Percentiles rank a stretch among this genome's conserved stretches.
phyloP scores from a whole-genome alignment of 2,797 vertebrate genomes.

The Corythornis leucogaster region DNA sequence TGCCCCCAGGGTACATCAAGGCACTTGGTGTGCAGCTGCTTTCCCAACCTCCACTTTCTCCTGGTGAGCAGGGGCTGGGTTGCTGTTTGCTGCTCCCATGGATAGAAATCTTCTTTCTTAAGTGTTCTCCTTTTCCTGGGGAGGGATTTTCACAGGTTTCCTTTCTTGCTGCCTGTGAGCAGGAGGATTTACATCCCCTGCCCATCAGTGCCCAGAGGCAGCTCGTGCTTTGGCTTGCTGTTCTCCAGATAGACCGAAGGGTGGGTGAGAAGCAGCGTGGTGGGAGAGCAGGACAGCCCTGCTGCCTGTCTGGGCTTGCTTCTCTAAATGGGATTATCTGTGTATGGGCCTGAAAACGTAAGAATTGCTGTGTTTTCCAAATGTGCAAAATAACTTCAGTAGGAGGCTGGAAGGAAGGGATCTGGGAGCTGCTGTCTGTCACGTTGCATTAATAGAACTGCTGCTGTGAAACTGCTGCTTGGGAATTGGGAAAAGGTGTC shows the following conservation, averaged over 20 bases:
- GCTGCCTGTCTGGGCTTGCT: not conserved
- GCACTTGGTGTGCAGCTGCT: constrained; percentile 37
- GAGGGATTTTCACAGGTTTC: not conserved
- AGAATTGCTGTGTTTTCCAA: not conserved
- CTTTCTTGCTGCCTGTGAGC: not conserved
- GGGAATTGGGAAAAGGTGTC: not conserved
- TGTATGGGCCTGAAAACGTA: not conserved
- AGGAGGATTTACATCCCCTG: not conserved
- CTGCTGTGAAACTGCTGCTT: not conserved
- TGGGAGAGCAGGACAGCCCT: not conserved
- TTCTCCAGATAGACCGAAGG: not conserved
- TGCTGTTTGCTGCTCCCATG: accelerated
- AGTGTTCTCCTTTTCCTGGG: not conserved
- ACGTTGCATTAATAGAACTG: not conserved
- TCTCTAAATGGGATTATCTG: not conserved
- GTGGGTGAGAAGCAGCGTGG: accelerated
- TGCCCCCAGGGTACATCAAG: constrained; percentile 28
- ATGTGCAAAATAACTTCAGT: constrained; percentile 12
- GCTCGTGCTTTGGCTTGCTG: not conserved
- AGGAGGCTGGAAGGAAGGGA: not conserved
- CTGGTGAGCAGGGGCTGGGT: not conserved
- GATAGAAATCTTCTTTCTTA: not conserved
- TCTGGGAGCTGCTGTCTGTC: not conserved
- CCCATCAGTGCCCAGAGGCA: not conserved
- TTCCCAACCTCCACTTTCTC: not conserved